These are phyloP conservation scores for Drosophila nigricruria DNA, from an alignment of 2,888 invertebrate genomes.

Conservation along the genomic window DNA sequence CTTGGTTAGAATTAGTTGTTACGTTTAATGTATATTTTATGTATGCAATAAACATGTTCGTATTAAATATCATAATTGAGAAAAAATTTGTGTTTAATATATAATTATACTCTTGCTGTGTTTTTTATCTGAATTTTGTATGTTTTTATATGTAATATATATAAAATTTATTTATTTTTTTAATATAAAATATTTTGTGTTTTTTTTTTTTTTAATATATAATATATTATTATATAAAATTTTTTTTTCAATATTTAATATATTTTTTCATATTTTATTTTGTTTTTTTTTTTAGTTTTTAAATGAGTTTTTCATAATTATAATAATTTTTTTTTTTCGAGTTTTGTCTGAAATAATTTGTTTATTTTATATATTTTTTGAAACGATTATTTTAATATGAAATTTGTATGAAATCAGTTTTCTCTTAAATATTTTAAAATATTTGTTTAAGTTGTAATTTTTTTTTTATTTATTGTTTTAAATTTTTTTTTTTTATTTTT, in stretches of 20 bases:
- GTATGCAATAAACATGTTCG: constrained; percentile 46
- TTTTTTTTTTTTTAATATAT: background rate
- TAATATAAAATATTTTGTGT: no score
- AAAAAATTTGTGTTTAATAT: constrained; percentile 23
- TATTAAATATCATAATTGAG: constrained; percentile 47
- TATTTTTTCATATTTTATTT: no score
- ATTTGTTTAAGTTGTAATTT: no score
- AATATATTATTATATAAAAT: background rate
- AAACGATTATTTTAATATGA: background rate
- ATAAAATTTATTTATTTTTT: background rate
- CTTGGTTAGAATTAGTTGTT: constrained; percentile 56
- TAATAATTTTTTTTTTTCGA: background rate
- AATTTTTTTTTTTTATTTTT: background rate
- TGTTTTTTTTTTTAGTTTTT: background rate
- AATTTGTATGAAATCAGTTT: background rate
- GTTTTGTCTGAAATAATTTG: background rate
- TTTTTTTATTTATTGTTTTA: background rate
- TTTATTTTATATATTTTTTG: background rate
- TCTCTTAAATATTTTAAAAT: background rate
- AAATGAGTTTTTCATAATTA: no score
- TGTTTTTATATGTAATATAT: no score
- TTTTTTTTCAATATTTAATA: background rate
- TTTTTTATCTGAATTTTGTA: background rate
- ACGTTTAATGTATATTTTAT: constrained; percentile 26
- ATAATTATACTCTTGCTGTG: constrained; percentile 14